These are phyloP conservation scores for Sycophaga agraensis DNA, from an alignment of 1,140 invertebrate genomes.

Conservation along the genomic window DNA sequence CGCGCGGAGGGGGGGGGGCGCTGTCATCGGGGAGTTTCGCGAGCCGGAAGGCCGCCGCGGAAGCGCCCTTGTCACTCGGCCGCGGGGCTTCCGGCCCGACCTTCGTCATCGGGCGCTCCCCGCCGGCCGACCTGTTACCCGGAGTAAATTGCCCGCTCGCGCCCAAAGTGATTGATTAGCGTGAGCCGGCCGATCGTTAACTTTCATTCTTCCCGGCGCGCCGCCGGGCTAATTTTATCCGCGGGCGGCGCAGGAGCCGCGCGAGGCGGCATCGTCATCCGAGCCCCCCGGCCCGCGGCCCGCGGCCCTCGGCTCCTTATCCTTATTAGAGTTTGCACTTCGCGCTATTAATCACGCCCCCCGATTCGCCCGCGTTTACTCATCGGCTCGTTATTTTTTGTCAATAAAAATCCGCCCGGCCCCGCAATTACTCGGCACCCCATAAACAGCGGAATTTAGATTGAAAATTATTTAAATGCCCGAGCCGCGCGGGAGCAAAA, in stretches of 20 bases:
- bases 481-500: no score
- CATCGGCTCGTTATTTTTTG: no score
- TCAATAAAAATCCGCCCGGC: no score
- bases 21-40: conserved; percentile 15
- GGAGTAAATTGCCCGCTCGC: conserved; percentile 40
- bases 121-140: conserved; percentile 40
- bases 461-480: no score
- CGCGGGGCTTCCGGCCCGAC: no score
- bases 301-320: neutral
- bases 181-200: conserved; percentile 36
- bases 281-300: neutral
- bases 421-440: no score
- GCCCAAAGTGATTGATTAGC: conserved; percentile 45
- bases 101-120: conserved; percentile 35
- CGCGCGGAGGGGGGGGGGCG: no score
- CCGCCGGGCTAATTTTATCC: neutral
- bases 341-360: neutral
- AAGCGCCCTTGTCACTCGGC: conserved; percentile 20
- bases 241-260: neutral
- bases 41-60: neutral
- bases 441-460: no score
- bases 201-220: conserved; percentile 16
- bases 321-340: conserved; percentile 4
- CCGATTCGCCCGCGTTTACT: no score
- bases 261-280: neutral